Conservation (phyloP, 1,140 invertebrate genomes). For the Cotesia chilonis region DNA sequence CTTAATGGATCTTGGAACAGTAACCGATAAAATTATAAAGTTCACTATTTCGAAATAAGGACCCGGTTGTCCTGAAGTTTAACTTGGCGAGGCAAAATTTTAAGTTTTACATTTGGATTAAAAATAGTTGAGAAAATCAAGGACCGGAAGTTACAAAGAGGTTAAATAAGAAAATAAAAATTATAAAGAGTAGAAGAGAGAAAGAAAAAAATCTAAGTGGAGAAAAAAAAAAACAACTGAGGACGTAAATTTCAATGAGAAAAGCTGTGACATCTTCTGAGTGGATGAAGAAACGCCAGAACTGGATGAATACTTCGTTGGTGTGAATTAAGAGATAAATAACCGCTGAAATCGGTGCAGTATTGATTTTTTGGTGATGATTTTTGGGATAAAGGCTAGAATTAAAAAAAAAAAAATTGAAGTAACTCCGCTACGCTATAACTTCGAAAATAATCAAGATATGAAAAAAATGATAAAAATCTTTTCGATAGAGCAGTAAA, state of each 20-base stretch:
- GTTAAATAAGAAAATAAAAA: slow-evolving; percentile 5
- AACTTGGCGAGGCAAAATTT: slow-evolving; percentile 37
- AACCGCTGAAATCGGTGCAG: too few species aligned
- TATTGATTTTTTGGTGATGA: too few species aligned
- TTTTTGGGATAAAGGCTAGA: too few species aligned
- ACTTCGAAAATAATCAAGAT: too few species aligned
- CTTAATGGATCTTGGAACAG: slow-evolving; percentile 49
- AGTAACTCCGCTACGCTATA: too few species aligned
- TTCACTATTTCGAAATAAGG: slow-evolving; percentile 31
- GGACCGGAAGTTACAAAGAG: slow-evolving; percentile 7
- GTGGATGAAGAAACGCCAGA: neutral
- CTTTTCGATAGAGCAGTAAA: too few species aligned
- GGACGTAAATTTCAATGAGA: slow-evolving; percentile 37
- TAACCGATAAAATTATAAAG: slow-evolving; percentile 54
- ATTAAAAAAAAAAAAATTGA: too few species aligned
- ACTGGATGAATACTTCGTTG: slow-evolving; percentile 38
- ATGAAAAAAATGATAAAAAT: too few species aligned
- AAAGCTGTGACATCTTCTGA: slow-evolving; percentile 22
- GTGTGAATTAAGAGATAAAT: neutral
- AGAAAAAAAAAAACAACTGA: too few species aligned
- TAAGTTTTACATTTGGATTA: slow-evolving; percentile 7
- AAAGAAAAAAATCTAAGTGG: neutral
- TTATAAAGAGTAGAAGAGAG: neutral
- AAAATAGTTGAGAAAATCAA: slow-evolving; percentile 3
- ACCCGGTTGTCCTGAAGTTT: neutral